phyloP scores from a whole-genome alignment of 2,113 vertebrate genomes.

The Psilopogon haemacephalus region DNA sequence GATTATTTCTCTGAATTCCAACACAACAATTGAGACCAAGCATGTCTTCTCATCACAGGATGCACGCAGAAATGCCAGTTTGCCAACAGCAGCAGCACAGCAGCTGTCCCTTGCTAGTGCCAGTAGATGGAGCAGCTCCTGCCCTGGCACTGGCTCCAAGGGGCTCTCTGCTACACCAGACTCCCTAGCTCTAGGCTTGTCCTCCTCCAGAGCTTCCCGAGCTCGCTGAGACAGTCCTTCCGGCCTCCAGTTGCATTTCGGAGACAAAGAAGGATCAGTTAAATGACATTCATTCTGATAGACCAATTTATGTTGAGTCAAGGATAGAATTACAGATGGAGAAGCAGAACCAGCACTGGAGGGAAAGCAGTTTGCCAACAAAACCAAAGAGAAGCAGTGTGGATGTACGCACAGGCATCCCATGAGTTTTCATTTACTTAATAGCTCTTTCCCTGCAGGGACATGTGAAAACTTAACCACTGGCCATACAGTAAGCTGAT shows the following conservation, averaged over 20 bases:
- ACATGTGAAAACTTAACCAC: neutral
- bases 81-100: neutral
- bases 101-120: neutral
- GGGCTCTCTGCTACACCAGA: accelerated
- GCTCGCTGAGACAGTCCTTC: neutral
- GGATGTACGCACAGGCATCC: neutral
- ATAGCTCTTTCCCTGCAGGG: neutral
- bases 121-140: slow-evolving; percentile 16
- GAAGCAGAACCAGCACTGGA: neutral
- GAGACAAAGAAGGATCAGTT: neutral
- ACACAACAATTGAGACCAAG: neutral
- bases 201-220: neutral
- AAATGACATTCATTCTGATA: neutral
- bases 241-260: neutral
- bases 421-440: neutral
- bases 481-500: neutral
- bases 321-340: neutral
- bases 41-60: neutral
- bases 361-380: neutral
- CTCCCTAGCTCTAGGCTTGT: neutral
- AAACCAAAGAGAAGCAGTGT: neutral
- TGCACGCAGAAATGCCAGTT: neutral
- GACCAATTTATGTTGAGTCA: neutral
- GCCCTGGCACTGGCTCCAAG: accelerated
- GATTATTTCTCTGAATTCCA: neutral